Percentiles rank a stretch among this genome's conserved stretches.
phyloP scores from a whole-genome alignment of 1,140 invertebrate genomes.

The Ptiloglossa arizonensis region DNA sequence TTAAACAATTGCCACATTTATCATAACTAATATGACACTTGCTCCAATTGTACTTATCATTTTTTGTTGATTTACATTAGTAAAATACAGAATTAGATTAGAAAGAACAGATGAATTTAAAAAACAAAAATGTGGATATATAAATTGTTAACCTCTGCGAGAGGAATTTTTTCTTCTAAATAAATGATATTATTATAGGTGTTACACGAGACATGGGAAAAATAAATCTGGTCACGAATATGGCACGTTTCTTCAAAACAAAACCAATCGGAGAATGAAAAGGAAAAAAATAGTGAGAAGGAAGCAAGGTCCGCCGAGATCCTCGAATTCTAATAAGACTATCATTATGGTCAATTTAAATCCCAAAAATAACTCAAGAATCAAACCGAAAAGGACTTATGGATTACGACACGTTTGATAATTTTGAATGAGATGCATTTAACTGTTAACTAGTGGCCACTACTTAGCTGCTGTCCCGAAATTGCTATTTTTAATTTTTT shows the following conservation, averaged over 20 bases:
- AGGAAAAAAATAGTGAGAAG: neutral
- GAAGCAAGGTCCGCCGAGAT: neutral
- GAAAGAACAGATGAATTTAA: too few relatives aligned
- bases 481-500: too few relatives aligned
- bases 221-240: neutral
- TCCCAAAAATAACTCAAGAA: neutral
- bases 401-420: neutral
- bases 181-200: neutral
- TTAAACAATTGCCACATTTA: too few relatives aligned
- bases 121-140: too few relatives aligned
- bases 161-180: neutral
- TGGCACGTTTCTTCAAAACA: neutral
- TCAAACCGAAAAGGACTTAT: neutral
- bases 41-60: too few relatives aligned
- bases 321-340: slow-evolving; percentile 38
- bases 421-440: too few relatives aligned
- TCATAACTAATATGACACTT: too few relatives aligned
- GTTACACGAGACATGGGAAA: neutral
- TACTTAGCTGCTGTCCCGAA: too few relatives aligned
- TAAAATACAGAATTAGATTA: too few relatives aligned
- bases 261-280: neutral
- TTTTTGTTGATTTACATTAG: too few relatives aligned
- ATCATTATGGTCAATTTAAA: slow-evolving; percentile 33
- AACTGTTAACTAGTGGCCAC: too few relatives aligned
- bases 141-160: too few relatives aligned